Conservation (phyloP, 2,797 vertebrate species). For the Choloepus didactylus region DNA sequence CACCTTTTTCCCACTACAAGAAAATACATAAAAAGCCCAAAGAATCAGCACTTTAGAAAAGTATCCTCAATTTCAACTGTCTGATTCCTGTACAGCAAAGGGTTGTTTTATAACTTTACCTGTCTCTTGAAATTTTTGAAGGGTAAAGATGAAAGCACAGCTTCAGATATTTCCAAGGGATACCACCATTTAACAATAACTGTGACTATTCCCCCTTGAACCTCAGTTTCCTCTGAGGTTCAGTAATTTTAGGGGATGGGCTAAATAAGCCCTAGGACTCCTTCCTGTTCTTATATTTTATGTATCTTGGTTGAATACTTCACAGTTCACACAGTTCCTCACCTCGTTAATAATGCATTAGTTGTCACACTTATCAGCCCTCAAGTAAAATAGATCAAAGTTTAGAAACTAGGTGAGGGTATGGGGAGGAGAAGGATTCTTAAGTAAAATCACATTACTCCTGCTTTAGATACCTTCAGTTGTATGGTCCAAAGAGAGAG, state of each 20-base stretch:
- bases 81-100: neutral
- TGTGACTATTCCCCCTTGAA: neutral
- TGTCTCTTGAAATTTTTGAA: neutral
- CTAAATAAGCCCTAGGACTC: constrained; percentile 16
- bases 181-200: neutral
- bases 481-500: neutral
- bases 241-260: neutral
- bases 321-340: neutral
- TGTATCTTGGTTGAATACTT: neutral
- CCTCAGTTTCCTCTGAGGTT: neutral
- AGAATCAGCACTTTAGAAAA: neutral
- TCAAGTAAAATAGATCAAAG: constrained; percentile 20
- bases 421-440: neutral
- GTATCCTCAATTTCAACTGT: neutral
- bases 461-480: neutral
- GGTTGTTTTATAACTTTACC: neutral
- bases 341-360: neutral
- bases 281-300: neutral
- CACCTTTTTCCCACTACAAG: neutral
- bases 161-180: neutral
- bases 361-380: neutral
- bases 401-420: neutral
- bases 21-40: neutral
- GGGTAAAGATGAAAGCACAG: neutral
- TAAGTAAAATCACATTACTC: neutral